phyloP scores from a whole-genome alignment of 2,113 vertebrate genomes.

The Mastomys natalensis region DNA sequence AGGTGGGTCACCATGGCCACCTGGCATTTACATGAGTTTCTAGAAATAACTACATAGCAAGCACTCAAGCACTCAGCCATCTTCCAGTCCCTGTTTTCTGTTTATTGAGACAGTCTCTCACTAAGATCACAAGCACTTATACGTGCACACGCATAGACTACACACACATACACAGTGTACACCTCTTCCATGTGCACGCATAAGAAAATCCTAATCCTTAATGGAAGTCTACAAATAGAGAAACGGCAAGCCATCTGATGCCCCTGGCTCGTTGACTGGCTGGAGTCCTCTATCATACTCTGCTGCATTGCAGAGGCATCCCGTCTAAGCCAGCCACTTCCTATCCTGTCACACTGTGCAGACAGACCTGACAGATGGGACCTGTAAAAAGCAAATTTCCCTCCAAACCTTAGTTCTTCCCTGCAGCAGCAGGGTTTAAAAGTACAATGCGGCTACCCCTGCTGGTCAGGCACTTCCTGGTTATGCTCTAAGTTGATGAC shows the following conservation, averaged over 20 bases:
- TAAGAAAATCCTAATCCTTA: background rate
- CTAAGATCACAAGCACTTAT: background rate
- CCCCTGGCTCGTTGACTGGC: background rate
- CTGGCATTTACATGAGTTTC: background rate
- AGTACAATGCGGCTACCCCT: background rate
- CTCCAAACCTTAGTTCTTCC: background rate
- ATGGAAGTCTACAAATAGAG: background rate
- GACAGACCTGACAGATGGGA: conserved; percentile 29
- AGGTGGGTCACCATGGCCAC: background rate
- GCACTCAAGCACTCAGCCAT: background rate
- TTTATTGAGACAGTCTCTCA: background rate
- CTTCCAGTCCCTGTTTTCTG: background rate
- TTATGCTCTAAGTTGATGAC: background rate
- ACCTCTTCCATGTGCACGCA: background rate
- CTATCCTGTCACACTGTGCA: background rate
- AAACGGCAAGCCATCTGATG: background rate
- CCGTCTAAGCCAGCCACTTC: background rate
- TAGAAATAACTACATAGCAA: background rate
- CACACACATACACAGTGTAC: background rate
- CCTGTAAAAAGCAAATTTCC: conserved; percentile 32
- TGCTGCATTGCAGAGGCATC: background rate
- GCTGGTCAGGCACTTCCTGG: background rate
- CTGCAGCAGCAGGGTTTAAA: conserved; percentile 29
- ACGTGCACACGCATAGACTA: background rate
- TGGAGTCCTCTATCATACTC: background rate